Evolutionary conservation across 2,113 vertebrate species (phyloP).

Genomic region (Oophaga pumilio): DNA sequence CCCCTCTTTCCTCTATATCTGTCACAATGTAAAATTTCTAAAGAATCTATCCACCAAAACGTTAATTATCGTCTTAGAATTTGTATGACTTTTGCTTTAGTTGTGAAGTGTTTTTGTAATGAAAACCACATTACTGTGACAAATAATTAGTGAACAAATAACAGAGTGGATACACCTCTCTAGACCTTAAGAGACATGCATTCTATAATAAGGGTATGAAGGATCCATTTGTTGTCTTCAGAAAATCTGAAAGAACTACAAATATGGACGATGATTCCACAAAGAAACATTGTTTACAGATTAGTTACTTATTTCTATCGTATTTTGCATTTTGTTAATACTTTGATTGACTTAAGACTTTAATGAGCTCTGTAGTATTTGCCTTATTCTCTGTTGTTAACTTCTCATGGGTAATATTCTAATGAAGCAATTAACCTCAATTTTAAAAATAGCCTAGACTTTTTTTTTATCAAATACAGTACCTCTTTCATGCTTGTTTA

Average conservation of each 20-base stretch:
- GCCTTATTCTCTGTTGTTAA: conserved; percentile 46
- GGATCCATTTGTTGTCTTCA: neutral
- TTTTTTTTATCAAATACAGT: conserved; percentile 34
- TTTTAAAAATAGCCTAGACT: conserved; percentile 49
- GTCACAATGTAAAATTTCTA: too few species aligned
- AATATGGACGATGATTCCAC: neutral
- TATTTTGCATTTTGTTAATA: conserved; percentile 40
- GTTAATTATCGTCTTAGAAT: conserved; percentile 27
- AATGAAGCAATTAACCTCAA: conserved; percentile 59
- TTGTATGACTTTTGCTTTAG: neutral
- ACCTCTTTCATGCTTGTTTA: conserved; percentile 40
- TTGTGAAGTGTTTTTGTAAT: neutral
- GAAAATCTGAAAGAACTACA: neutral
- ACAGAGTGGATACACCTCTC: neutral
- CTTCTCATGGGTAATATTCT: conserved; percentile 52
- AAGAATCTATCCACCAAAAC: neutral
- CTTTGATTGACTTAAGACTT: conserved; percentile 20
- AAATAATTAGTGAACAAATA: conserved; percentile 7
- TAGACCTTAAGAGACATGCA: neutral
- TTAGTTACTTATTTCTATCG: neutral
- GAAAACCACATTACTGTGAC: conserved; percentile 32
- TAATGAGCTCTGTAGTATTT: conserved; percentile 43
- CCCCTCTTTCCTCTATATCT: too few species aligned
- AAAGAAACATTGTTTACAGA: conserved; percentile 20
- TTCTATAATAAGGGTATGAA: neutral